Evolutionary conservation across 2,113 vertebrate genomes (phyloP).

Genomic region (Hippocampus comes): DNA sequence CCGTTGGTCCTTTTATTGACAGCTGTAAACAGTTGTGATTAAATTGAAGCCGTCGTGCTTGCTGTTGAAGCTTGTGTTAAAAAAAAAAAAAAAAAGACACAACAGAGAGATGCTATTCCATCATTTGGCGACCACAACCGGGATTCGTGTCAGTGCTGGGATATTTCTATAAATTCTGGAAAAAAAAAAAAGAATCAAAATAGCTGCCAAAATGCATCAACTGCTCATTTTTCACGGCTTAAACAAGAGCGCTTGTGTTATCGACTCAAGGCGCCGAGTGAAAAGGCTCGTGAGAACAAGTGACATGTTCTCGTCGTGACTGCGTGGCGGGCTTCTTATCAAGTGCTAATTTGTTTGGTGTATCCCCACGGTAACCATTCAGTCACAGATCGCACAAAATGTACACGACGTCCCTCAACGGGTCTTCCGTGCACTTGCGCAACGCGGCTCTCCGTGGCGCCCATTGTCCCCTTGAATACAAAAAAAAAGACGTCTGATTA

Average conservation of each 20-base stretch:
- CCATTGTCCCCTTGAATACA: not conserved
- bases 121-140: slow-evolving; percentile 62
- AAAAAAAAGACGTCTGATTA: not conserved
- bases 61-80: slow-evolving; percentile 62
- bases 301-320: slow-evolving; percentile 25
- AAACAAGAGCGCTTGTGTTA: slow-evolving; percentile 49
- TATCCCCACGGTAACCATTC: slow-evolving; percentile 2
- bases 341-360: slow-evolving; percentile 45
- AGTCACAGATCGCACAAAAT: not conserved
- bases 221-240: slow-evolving; percentile 49
- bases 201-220: slow-evolving; percentile 48
- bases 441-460: not conserved
- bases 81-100: slow-evolving; percentile 40
- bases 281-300: slow-evolving; percentile 54
- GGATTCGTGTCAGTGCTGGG: slow-evolving; percentile 53
- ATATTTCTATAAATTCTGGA: slow-evolving; percentile 29
- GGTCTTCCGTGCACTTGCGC: not conserved
- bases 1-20: slow-evolving; percentile 72
- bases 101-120: slow-evolving; percentile 51
- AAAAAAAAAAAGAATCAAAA: slow-evolving; percentile 35
- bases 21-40: slow-evolving; percentile 75
- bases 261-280: slow-evolving; percentile 43
- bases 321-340: slow-evolving; percentile 27
- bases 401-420: not conserved
- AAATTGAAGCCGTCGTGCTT: slow-evolving; percentile 63